A percentile compares a stretch with the other conserved stretches of the same genome.
phyloP scores from a whole-genome alignment of 2,888 invertebrate species.

The Papilio gigon region DNA sequence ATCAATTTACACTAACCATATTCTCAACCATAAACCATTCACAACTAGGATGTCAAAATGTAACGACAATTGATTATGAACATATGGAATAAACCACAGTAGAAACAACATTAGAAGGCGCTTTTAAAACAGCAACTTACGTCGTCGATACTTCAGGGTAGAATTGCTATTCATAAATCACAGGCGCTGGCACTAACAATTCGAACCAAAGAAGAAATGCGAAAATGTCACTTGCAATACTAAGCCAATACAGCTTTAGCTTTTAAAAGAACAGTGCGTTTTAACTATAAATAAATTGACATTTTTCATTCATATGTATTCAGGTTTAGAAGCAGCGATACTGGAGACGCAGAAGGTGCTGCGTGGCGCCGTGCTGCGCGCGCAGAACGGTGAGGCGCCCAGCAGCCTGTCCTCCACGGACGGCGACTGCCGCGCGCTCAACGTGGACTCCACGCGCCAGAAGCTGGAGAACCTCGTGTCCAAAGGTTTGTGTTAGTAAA shows the following conservation, averaged over 20 bases:
- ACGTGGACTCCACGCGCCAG: conserved; percentile 58
- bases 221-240: too few relatives aligned
- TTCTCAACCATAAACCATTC: not conserved
- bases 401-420: conserved; percentile 60
- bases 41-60: too few relatives aligned
- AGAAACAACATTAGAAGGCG: too few relatives aligned
- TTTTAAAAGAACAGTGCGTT: too few relatives aligned
- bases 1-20: not conserved
- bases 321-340: conserved; percentile 82
- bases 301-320: too few relatives aligned
- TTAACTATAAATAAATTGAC: too few relatives aligned
- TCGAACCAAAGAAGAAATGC: too few relatives aligned
- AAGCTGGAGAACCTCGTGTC: conserved; percentile 67
- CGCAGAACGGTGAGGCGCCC: conserved; percentile 55
- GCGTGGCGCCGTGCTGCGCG: conserved; percentile 67
- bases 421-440: conserved; percentile 54
- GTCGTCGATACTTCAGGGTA: not conserved
- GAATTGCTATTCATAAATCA: not conserved
- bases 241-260: too few relatives aligned
- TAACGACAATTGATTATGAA: too few relatives aligned
- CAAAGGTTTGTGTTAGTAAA: conserved; percentile 71
- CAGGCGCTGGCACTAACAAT: not conserved
- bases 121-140: too few relatives aligned
- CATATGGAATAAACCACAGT: too few relatives aligned
- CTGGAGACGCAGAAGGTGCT: conserved; percentile 82